Percentiles rank a stretch among this genome's conserved stretches.
phyloP scores from a whole-genome alignment of 2,797 vertebrate genomes.

The Leptoclinus maculatus region DNA sequence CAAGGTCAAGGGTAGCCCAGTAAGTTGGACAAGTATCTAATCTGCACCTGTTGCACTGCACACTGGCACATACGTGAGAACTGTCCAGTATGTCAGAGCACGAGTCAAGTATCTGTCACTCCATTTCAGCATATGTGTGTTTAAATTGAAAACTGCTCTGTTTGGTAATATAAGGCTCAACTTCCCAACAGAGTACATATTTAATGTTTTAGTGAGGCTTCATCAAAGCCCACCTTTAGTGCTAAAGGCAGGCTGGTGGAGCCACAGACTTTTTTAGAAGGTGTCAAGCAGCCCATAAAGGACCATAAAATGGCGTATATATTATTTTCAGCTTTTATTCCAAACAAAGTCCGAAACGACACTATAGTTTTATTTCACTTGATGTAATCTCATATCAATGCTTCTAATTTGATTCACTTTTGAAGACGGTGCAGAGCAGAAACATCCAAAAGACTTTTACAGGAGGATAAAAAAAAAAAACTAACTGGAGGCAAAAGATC shows the following conservation, averaged over 20 bases:
- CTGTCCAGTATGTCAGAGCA: slow-evolving; percentile 20
- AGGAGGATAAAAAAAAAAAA: not conserved
- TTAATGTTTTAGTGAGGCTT: not conserved
- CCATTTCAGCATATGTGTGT: slow-evolving; percentile 2
- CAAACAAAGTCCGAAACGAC: not conserved
- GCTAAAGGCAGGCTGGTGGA: not conserved
- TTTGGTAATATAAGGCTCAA: not conserved
- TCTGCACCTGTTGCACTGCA: slow-evolving; percentile 77
- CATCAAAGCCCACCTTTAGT: not conserved
- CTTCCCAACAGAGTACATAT: not conserved
- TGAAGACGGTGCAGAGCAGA: not conserved
- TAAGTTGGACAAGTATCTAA: slow-evolving; percentile 50
- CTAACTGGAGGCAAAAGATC: not conserved
- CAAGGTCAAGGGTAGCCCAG: slow-evolving; percentile 66
- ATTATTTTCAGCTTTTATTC: not conserved
- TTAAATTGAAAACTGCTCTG: not conserved
- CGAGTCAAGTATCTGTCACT: slow-evolving; percentile 44
- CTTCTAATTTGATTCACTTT: not conserved
- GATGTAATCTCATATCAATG: not conserved
- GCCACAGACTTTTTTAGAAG: not conserved
- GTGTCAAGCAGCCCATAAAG: not conserved
- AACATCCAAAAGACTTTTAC: not conserved
- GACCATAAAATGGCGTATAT: too few species aligned
- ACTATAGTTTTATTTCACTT: not conserved
- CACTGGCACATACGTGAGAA: slow-evolving; percentile 29